phyloP scores from a whole-genome alignment of 2,113 vertebrate species.

The Raja brachyura region DNA sequence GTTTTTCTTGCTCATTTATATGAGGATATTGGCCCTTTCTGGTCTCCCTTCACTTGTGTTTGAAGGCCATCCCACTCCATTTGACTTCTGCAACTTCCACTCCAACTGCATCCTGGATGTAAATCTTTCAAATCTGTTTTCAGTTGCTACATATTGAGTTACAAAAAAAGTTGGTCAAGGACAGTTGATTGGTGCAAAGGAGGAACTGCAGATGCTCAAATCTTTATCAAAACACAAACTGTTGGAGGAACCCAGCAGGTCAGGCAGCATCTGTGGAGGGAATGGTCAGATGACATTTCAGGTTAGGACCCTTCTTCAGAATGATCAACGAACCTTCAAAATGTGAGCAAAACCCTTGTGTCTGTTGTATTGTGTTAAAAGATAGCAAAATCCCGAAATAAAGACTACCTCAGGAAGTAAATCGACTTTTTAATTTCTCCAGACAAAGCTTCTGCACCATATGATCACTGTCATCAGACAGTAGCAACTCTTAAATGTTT shows the following conservation, averaged over 20 bases:
- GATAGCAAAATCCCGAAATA: background rate
- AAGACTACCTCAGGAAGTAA: background rate
- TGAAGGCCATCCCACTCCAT: background rate
- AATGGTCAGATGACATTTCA: too few relatives aligned
- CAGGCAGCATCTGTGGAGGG: too few relatives aligned
- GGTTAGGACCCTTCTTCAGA: too few relatives aligned
- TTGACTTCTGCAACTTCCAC: background rate
- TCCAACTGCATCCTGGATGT: background rate
- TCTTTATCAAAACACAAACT: too few relatives aligned
- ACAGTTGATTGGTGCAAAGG: background rate
- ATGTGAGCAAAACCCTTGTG: too few relatives aligned
- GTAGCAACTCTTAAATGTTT: background rate
- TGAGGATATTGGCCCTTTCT: background rate
- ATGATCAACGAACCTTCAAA: too few relatives aligned
- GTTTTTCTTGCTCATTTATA: background rate
- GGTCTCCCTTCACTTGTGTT: background rate
- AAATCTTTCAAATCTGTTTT: background rate
- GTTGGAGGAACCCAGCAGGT: too few relatives aligned
- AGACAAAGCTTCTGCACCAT: background rate
- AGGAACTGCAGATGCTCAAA: too few relatives aligned
- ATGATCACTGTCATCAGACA: background rate
- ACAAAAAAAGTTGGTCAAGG: background rate
- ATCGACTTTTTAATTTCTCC: background rate
- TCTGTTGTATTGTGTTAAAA: background rate
- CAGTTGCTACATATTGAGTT: background rate